Conservation (phyloP, 2,797 vertebrate species). For the Dromococcyx pavoninus region DNA sequence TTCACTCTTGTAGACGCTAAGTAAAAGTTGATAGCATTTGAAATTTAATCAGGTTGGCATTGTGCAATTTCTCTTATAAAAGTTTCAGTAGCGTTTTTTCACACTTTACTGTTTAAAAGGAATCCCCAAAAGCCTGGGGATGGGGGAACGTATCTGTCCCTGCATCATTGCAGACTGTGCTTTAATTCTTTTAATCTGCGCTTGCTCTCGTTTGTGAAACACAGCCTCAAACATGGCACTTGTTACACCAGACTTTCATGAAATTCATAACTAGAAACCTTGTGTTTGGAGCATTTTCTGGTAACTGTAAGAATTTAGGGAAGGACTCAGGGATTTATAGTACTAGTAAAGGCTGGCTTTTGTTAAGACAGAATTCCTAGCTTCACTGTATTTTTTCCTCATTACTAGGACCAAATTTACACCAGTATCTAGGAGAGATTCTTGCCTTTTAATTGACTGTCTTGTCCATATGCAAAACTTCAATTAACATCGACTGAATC, state of each 20-base stretch:
- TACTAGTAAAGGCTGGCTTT: background rate
- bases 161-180: background rate
- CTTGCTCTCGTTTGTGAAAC: conserved; percentile 1
- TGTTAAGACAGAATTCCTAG: background rate
- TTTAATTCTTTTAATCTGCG: background rate
- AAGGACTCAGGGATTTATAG: background rate
- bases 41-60: conserved; percentile 69
- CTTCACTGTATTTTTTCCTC: background rate
- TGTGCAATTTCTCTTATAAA: conserved; percentile 66
- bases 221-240: background rate
- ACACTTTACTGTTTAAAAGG: conserved; percentile 36
- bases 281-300: background rate
- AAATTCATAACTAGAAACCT: background rate
- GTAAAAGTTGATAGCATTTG: conserved; percentile 67
- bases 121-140: conserved; percentile 27
- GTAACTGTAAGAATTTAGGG: background rate
- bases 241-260: background rate
- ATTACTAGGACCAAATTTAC: background rate
- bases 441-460: background rate
- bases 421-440: background rate
- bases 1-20: background rate
- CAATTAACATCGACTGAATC: background rate
- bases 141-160: background rate
- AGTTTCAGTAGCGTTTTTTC: conserved; percentile 56
- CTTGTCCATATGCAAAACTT: background rate